These are phyloP conservation scores for Coreoperca whiteheadi DNA, from an alignment of 2,113 vertebrate genomes.

Conservation along the genomic window DNA sequence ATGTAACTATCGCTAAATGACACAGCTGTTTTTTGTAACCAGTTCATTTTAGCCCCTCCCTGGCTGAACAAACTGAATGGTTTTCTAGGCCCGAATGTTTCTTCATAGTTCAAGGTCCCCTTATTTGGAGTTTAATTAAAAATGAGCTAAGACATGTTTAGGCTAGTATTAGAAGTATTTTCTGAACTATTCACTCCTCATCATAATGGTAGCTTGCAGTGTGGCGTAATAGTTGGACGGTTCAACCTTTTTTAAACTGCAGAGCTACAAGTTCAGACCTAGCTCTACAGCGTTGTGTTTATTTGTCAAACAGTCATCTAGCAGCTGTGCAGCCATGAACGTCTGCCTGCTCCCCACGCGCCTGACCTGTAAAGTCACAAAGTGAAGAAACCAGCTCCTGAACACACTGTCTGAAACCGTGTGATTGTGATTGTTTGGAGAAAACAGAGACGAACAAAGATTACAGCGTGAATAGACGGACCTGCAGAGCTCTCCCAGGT, in stretches of 20 bases:
- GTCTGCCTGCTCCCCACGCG: neutral
- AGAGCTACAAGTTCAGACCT: neutral
- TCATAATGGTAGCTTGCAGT: neutral
- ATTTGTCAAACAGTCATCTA: neutral
- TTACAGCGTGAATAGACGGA: neutral
- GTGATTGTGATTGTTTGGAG: neutral
- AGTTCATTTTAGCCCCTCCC: neutral
- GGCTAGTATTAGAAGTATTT: conserved; percentile 1
- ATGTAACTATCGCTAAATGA: neutral
- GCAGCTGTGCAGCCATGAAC: neutral
- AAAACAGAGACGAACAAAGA: conserved; percentile 14
- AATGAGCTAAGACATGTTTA: conserved; percentile 18
- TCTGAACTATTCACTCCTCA: neutral
- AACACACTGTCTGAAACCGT: neutral
- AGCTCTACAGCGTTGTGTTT: neutral
- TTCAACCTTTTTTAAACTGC: neutral
- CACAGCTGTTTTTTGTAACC: neutral
- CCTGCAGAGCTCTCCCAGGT: conserved; percentile 23
- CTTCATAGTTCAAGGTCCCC: conserved; percentile 37
- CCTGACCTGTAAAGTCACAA: neutral
- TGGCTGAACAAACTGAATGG: neutral
- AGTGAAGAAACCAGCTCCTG: neutral
- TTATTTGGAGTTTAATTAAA: conserved; percentile 19
- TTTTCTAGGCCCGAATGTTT: conserved; percentile 4
- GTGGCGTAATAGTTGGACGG: neutral